Base-by-base conservation (phyloP, 2,888 invertebrate species). In the Xanthorhoe designata region DNA sequence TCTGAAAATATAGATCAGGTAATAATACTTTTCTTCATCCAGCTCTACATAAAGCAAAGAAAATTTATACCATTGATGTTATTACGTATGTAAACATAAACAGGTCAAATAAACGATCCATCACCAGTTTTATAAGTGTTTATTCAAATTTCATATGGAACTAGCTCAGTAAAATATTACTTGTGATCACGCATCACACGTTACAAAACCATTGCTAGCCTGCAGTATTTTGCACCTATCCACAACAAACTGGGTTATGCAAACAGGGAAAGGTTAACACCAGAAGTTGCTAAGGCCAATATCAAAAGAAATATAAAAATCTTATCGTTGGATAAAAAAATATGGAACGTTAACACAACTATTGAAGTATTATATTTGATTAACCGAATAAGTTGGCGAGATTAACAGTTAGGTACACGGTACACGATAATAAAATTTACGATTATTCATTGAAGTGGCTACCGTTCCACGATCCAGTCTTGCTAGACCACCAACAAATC, bases 1-100 rank as follows among this genome's bases (percentile, higher is more conserved):
- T 95, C 95, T 76, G 97, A 98, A 94, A 95, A 95, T 81, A 92
- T 94, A 71, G 96, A 96, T 80, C 95, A 96, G 95, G 96, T 96
- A 92, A 50, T 13, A 42, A 50, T 17, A 42, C 10, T 42, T 47
- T 18, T 45, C n/a, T 45, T 45, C 7, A 17, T 47, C 2, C 7
- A 45, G 15, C 18, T 38, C 8, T 45, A 52, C 24, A 32, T 4
- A 6, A 29, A 42, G 32, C 5, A 32, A 6, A 6, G 32, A 0
- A 32, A 32, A 32, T 7, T 24, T 24, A 7, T 7, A 32, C 32
- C 7, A 7, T 32, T 6, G 32, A 32, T 32, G 5, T 24, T 24
- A 24, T 24, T 24, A 32, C 0, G n/a, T 35, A 51, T n/a, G 13
- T 6, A 42, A 5, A 17, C 15, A 45, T 24, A 15, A 45, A 60